Conservation (phyloP, 2,888 invertebrate genomes). For the Disparrhopalites patrizii region DNA sequence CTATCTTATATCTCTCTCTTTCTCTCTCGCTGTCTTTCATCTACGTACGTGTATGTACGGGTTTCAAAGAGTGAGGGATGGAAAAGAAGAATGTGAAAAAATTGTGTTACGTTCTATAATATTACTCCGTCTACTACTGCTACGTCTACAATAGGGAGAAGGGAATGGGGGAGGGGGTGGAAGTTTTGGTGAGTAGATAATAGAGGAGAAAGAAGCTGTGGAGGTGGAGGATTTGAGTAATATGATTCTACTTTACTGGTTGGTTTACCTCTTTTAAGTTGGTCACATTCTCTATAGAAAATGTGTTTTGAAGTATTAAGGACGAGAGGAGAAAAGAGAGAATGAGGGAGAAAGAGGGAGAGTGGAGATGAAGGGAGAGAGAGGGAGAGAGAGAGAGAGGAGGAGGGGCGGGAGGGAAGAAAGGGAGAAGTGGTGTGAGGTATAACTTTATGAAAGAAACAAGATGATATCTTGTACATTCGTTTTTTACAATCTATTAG, state of each 20-base stretch:
- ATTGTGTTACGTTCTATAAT: background rate
- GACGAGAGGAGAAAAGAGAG: no score
- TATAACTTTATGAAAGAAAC: conserved; percentile 21
- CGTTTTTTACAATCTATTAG: conserved; percentile 3
- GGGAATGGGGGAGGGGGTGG: background rate
- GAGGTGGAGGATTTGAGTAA: conserved; percentile 6
- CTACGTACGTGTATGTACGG: background rate
- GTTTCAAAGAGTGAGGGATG: no score
- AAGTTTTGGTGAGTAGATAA: background rate
- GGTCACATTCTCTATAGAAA: no score
- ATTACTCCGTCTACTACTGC: no score
- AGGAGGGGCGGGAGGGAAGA: background rate
- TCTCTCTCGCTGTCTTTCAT: background rate
- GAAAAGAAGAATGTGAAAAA: background rate
- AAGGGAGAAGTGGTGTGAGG: conserved; percentile 10
- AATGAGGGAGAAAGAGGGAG: no score
- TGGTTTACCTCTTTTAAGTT: background rate
- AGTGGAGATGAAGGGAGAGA: background rate
- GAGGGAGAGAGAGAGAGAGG: background rate
- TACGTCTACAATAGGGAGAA: background rate
- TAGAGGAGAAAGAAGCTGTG: background rate
- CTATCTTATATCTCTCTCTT: background rate
- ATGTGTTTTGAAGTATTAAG: no score
- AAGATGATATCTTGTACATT: conserved; percentile 13
- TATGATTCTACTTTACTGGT: conserved; percentile 6